Evolutionary conservation across 1,140 invertebrate genomes (phyloP), one percentile per base, ranked within the genome.

Genomic region (Holcopasites calliopsidis): DNA sequence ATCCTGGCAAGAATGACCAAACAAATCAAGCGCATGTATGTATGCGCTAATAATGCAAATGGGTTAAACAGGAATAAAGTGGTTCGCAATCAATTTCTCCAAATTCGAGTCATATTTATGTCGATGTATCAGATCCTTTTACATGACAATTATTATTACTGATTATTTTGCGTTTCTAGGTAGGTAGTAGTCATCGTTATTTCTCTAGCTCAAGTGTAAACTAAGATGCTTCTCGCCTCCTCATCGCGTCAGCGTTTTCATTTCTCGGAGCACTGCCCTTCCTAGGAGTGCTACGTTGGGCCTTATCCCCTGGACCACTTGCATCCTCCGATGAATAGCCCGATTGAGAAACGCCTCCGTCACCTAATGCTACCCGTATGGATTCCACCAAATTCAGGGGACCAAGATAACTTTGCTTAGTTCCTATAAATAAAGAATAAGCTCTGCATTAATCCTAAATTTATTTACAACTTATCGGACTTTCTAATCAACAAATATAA

Each of bases 401-500:
- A 74, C 93, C 93, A 42, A 90, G 87, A 85, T 93, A 92, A 66
- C 92, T 93, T 77, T 93, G 87, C 90, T 95, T 95, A 57, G 92
- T 93, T 88, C 94, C 94, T 95, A 90, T 33, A 65, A 49, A 26
- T 60, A 18, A 13, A 58, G 35, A 47, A 47, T 47, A 47, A 11
- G 5, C 11, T 4, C 16, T 18, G 44, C 11, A 47, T 13, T 18
- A 16, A 13, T 16, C 6, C 42, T 18, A n/a, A 47, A n/a, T n/a
- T n/a, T 11, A 3, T n/a, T 47, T 47, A 11, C 16, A 47, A n/a
- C n/a, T n/a, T n/a, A 47, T 47, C 44, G 16, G n/a, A 47, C 44
- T 13, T 18, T 47, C 44, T 16, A 47, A 47, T 47, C n/a, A 18
- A 47, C n/a, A 18, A 47, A 13, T 47, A 18, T 47, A 47, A n/a